Evolutionary conservation across 2,797 vertebrate genomes (phyloP).

Genomic region (Rousettus madagascariensis): DNA sequence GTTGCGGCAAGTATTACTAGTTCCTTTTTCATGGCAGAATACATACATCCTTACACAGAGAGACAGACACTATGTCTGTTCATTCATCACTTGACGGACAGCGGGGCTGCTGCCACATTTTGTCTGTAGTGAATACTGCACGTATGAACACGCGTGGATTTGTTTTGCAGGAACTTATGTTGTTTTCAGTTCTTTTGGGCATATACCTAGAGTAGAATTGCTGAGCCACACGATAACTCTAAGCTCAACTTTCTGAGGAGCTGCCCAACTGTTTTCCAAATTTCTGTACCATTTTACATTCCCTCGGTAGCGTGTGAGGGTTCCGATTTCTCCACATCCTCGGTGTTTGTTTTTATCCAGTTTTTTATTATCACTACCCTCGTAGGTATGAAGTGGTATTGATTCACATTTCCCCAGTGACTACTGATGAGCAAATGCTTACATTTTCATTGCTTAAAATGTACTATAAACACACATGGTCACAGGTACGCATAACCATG

Average conservation of each 20-base stretch:
- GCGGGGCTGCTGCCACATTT: neutral
- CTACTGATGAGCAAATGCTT: constrained; percentile 9
- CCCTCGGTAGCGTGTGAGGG: neutral
- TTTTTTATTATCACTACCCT: neutral
- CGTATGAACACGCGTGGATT: neutral
- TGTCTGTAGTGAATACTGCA: neutral
- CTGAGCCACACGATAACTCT: neutral
- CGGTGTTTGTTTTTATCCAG: neutral
- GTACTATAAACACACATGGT: neutral
- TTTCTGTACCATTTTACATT: neutral
- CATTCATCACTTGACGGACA: neutral
- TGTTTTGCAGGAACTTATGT: neutral
- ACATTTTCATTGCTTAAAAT: neutral
- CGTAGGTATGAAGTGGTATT: neutral
- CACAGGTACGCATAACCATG: neutral
- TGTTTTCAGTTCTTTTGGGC: neutral
- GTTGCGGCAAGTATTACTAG: neutral
- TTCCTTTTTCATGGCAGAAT: neutral
- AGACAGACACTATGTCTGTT: neutral
- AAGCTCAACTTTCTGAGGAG: constrained; percentile 6
- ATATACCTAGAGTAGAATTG: neutral
- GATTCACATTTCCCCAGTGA: neutral
- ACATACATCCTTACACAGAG: neutral
- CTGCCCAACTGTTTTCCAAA: neutral
- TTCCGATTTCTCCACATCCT: neutral